Percentiles rank a stretch among this genome's conserved stretches.
These are phyloP conservation scores for Champsocephalus esox DNA, from an alignment of 2,797 vertebrate genomes.

Conservation along the genomic window DNA sequence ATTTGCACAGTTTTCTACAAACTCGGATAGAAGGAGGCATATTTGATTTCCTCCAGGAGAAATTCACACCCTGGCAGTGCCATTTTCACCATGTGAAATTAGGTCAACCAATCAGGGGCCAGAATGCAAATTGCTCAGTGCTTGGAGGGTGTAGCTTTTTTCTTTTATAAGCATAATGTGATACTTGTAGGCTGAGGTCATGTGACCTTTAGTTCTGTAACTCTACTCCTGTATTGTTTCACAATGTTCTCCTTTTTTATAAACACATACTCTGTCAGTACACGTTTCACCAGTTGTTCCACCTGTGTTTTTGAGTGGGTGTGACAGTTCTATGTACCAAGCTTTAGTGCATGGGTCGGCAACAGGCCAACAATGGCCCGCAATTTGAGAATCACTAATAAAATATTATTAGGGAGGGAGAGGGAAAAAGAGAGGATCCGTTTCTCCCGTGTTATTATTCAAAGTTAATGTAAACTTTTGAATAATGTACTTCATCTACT, in stretches of 20 bases:
- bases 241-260: conserved; percentile 27
- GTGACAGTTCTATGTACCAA: background rate
- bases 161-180: too few relatives aligned
- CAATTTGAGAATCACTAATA: too few relatives aligned
- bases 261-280: conserved; percentile 20
- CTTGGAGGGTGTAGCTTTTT: background rate
- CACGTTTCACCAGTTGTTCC: background rate
- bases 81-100: conserved; percentile 25
- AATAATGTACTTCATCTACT: too few relatives aligned
- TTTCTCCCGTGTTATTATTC: too few relatives aligned
- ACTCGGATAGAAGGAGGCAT: background rate
- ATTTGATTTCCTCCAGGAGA: too few relatives aligned
- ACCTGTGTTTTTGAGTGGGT: conserved; percentile 19
- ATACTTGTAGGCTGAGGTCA: background rate
- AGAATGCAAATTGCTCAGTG: background rate
- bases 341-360: background rate
- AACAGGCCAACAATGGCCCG: too few relatives aligned
- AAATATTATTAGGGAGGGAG: too few relatives aligned
- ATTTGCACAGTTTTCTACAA: background rate
- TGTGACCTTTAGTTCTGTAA: background rate
- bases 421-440: too few relatives aligned
- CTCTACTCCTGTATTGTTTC: conserved; percentile 15
- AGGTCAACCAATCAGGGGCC: conserved; percentile 36
- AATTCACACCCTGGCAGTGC: background rate
- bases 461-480: too few relatives aligned